A percentile compares a stretch with the other conserved stretches of the same genome.
These are phyloP conservation scores for Scartelaos histophorus DNA, from an alignment of 2,113 vertebrate genomes.

Conservation along the genomic window DNA sequence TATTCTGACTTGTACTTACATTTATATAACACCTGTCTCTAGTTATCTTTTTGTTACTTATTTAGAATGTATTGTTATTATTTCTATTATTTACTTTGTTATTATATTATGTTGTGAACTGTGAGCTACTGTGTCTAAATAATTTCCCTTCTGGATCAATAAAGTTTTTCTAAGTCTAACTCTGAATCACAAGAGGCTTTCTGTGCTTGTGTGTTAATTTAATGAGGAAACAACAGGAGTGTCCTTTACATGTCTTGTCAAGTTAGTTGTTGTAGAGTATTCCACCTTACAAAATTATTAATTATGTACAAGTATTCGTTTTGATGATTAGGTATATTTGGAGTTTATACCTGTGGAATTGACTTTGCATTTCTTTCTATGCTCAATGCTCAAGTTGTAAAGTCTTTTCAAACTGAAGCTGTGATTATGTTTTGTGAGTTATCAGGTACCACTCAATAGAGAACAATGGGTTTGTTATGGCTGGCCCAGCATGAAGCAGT, in stretches of 20 bases:
- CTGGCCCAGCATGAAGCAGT: slow-evolving; percentile 38
- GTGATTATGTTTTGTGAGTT: slow-evolving; percentile 9
- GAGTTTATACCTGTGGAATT: neutral
- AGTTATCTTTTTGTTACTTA: too few species aligned
- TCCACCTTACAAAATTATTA: neutral
- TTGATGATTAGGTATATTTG: neutral
- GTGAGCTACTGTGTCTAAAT: too few species aligned
- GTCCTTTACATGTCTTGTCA: neutral
- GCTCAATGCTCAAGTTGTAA: neutral
- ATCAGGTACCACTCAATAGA: slow-evolving; percentile 38
- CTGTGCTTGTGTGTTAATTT: too few species aligned
- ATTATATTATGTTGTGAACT: too few species aligned
- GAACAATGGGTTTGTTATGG: slow-evolving; percentile 55
- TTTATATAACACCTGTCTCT: too few species aligned
- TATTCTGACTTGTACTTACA: too few species aligned
- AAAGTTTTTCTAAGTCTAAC: too few species aligned
- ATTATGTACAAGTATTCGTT: too few species aligned
- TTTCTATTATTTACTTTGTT: too few species aligned
- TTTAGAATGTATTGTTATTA: too few species aligned
- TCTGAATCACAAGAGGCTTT: too few species aligned
- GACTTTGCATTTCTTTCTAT: neutral
- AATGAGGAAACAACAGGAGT: neutral
- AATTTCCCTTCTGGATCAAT: too few species aligned
- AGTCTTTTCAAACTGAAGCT: slow-evolving; percentile 12
- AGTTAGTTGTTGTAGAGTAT: neutral